Evolutionary conservation across 1,140 invertebrate genomes (phyloP).

Genomic region (Gonioctena quinquepunctata): DNA sequence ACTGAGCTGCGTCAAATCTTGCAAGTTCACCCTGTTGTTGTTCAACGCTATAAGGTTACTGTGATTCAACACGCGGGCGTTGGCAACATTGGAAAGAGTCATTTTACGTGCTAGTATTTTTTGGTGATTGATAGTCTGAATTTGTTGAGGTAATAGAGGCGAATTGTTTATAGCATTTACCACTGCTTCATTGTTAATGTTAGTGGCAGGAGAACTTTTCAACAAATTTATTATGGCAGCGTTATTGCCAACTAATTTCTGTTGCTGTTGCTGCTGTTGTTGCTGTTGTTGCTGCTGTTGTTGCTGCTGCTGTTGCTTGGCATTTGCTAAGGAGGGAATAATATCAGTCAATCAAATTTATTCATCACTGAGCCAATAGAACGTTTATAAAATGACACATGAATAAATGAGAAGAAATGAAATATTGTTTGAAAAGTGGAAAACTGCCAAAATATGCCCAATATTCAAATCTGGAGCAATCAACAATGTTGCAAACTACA

Average conservation of each 20-base stretch:
- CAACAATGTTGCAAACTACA: no score
- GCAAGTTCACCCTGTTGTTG: constrained; percentile 49
- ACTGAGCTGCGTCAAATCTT: constrained; percentile 31
- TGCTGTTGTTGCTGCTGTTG: constrained; percentile 44
- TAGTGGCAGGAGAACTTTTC: constrained; percentile 71
- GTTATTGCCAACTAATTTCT: constrained; percentile 61
- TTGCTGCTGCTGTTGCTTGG: constrained; percentile 43
- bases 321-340: background rate
- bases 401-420: no score
- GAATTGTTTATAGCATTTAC: constrained; percentile 53
- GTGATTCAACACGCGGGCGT: constrained; percentile 52
- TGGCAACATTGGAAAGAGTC: constrained; percentile 48
- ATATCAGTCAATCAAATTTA: background rate
- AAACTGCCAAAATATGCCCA: no score
- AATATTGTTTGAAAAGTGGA: no score
- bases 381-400: no score
- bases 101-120: constrained; percentile 50
- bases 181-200: constrained; percentile 60
- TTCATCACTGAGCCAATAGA: no score
- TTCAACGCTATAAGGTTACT: constrained; percentile 58
- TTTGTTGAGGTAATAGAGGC: constrained; percentile 47
- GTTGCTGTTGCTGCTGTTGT: constrained; percentile 61
- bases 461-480: no score
- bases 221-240: constrained; percentile 73
- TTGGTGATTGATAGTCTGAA: constrained; percentile 47